A percentile compares a stretch with the other conserved stretches of the same genome.
These are phyloP conservation scores for Rhagoletis zephyria DNA, from an alignment of 1,140 invertebrate genomes.

Conservation along the genomic window DNA sequence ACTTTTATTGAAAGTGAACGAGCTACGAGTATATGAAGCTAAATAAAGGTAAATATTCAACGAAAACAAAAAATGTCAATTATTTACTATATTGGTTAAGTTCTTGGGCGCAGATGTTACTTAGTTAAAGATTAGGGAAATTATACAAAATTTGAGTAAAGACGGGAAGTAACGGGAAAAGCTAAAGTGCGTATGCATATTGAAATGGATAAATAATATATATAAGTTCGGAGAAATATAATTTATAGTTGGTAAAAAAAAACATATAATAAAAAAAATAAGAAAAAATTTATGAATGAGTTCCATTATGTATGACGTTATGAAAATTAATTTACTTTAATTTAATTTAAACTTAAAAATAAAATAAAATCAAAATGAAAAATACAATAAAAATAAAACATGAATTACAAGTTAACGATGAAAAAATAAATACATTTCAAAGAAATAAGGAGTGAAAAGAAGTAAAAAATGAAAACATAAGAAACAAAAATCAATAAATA, in stretches of 20 bases:
- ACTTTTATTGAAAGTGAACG: not conserved
- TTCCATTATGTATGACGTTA: too few species aligned
- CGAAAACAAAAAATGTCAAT: too few species aligned
- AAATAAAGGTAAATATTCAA: not conserved
- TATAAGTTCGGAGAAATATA: not conserved
- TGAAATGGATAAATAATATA: too few species aligned
- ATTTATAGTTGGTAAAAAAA: not conserved
- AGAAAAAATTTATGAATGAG: not conserved
- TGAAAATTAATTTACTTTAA: too few species aligned
- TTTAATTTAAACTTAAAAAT: not conserved
- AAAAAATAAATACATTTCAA: not conserved
- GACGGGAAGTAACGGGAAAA: too few species aligned
- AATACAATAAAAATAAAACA: not conserved
- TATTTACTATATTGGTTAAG: too few species aligned
- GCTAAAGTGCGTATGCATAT: too few species aligned
- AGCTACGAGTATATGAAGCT: not conserved
- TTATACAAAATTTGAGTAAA: too few species aligned
- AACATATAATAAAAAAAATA: not conserved
- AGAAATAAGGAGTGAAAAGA: not conserved
- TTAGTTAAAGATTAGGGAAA: too few species aligned
- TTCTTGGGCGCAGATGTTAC: too few species aligned
- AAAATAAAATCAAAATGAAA: not conserved
- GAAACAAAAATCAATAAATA: not conserved
- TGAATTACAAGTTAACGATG: not conserved
- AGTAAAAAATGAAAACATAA: not conserved